Conservation (phyloP, 2,797 vertebrate genomes). For the Syncerus caffer region DNA sequence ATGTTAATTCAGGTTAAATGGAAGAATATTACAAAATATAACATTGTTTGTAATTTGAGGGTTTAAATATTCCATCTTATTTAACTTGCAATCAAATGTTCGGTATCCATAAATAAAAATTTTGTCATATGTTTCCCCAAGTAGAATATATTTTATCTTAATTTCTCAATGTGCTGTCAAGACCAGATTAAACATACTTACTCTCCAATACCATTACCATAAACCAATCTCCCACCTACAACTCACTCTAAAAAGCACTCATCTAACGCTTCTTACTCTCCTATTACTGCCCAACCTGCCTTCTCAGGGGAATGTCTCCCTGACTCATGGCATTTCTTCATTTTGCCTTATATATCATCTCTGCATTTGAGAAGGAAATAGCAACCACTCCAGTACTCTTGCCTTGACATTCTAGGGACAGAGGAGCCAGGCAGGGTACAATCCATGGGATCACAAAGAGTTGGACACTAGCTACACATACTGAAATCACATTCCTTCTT, state of each 20-base stretch:
- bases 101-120: neutral
- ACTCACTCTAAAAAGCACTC: neutral
- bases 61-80: neutral
- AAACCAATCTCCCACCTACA: neutral
- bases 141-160: neutral
- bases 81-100: neutral
- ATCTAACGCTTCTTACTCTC: neutral
- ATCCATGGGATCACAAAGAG: neutral
- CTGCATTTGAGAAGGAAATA: neutral
- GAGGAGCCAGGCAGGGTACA: neutral
- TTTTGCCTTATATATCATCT: neutral
- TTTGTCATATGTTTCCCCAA: neutral
- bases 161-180: neutral
- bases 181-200: neutral
- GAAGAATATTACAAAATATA: neutral
- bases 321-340: neutral
- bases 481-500: neutral
- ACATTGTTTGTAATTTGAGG: neutral
- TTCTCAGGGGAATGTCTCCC: neutral
- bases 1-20: neutral
- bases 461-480: neutral
- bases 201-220: neutral
- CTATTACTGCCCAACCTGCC: neutral
- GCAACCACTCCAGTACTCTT: neutral
- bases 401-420: neutral